phyloP scores from a whole-genome alignment of 2,888 invertebrate species.

The Hyalella azteca region DNA sequence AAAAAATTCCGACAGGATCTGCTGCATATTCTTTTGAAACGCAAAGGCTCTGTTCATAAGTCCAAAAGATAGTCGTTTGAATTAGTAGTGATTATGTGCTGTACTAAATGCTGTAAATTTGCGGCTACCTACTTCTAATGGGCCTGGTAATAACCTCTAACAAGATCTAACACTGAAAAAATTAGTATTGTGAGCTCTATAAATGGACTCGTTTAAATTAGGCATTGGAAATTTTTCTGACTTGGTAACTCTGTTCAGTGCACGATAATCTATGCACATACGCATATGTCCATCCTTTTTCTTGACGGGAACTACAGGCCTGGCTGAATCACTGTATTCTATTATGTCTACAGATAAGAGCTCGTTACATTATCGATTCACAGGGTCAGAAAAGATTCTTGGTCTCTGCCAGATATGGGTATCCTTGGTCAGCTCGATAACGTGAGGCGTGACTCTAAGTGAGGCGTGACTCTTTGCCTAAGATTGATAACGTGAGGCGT shows the following conservation, averaged over 20 bases:
- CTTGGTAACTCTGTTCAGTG: not conserved
- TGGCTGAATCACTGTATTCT: not conserved
- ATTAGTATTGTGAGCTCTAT: not conserved
- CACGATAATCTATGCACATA: not conserved
- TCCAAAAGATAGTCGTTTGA: not conserved
- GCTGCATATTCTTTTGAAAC: not conserved
- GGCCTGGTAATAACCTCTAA: constrained; percentile 2
- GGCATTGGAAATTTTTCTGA: not conserved
- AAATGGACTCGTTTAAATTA: not conserved
- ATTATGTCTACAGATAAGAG: not conserved
- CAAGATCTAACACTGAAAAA: not conserved
- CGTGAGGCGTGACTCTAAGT: not conserved
- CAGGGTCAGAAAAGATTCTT: not conserved
- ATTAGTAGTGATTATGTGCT: not conserved
- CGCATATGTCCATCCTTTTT: not conserved
- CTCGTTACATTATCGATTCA: too few species aligned
- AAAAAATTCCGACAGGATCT: not conserved
- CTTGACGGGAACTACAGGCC: not conserved
- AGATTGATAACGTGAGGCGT: too few species aligned
- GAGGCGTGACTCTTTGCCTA: too few species aligned
- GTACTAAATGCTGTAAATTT: not conserved
- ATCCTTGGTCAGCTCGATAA: not conserved
- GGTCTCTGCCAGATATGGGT: not conserved
- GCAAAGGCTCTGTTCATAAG: not conserved
- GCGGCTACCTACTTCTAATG: not conserved